Conservation (phyloP, 2,888 invertebrate species). For the Sarcophaga caerulescens region DNA sequence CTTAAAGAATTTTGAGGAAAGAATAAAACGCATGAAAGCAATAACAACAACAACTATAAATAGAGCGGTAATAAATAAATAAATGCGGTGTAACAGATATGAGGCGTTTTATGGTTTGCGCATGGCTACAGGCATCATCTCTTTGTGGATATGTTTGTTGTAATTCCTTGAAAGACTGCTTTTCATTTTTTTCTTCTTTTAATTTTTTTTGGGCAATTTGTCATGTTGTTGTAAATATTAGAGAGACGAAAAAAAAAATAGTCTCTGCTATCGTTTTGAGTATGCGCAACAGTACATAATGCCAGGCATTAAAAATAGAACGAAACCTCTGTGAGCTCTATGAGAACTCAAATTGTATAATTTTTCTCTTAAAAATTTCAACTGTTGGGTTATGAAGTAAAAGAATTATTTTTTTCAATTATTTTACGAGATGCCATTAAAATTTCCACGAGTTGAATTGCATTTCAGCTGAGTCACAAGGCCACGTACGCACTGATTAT, state of each 20-base stretch:
- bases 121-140: slow-evolving; percentile 46
- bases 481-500: neutral
- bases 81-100: neutral
- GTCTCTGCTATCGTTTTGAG: slow-evolving; percentile 42
- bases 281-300: slow-evolving; percentile 31
- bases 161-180: neutral
- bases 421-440: neutral
- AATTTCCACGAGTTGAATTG: neutral
- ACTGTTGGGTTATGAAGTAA: neutral
- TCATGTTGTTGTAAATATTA: neutral
- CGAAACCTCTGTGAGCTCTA: neutral
- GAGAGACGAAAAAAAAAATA: neutral
- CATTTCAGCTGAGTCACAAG: neutral
- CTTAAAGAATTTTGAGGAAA: neutral
- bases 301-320: slow-evolving; percentile 55
- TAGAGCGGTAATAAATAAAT: no score
- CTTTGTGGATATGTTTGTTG: neutral
- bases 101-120: slow-evolving; percentile 46
- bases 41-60: no score
- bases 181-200: no score
- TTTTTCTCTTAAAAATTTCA: neutral
- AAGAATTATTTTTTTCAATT: neutral
- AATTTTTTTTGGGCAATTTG: neutral
- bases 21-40: no score
- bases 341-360: neutral